Evolutionary conservation across 2,888 invertebrate species (phyloP), one percentile per base, ranked within the genome.

Genomic region (Trissoscelio sp.): DNA sequence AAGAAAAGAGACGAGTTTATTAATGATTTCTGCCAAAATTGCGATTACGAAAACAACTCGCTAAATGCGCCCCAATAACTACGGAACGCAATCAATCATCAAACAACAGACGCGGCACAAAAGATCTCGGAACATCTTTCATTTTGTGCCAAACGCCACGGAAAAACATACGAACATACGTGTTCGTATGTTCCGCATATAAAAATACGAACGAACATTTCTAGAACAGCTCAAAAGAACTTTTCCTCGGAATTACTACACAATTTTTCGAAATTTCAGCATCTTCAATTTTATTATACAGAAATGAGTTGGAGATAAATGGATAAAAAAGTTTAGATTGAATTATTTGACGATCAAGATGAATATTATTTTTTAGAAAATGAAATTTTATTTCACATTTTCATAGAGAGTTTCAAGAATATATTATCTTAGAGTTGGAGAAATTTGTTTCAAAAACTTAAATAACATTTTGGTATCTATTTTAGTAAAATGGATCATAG

Each of bases 1-100:
- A 22, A n/a, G 28, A 46, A 31, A 39, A 18, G 16, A 39, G 48
- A 60, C 60, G 28, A 53, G 48, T 62, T 62, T 72, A 72, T 72
- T 72, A 62, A 72, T 62, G 53, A 72, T n/a, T 53, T 44, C 62
- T 53, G 62, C 53, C 62, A 62, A 53, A 73, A 73, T 53, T 7
- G 28, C 14, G 34, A 42, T 39, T 24, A 16, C 53, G 53, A 73
- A 73, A 53, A 62, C 53, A 73, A 53, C 31, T 44, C 22, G 58
- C 18, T 37, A 14, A 44, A 72, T n/a, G 60, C 6, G 60, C 22
- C 28, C 16, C 62, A 62, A 53, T 73, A 42, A 73, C 73, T 28
- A 44, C 42, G 16, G 16, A 34, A 16, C 42, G 22, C 34, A 14
- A 73, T 73, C 73, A 73, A 73, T 73, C 73, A 73, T 44, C 73